phyloP scores from a whole-genome alignment of 2,113 vertebrate genomes.

The Sapayoa aenigma region DNA sequence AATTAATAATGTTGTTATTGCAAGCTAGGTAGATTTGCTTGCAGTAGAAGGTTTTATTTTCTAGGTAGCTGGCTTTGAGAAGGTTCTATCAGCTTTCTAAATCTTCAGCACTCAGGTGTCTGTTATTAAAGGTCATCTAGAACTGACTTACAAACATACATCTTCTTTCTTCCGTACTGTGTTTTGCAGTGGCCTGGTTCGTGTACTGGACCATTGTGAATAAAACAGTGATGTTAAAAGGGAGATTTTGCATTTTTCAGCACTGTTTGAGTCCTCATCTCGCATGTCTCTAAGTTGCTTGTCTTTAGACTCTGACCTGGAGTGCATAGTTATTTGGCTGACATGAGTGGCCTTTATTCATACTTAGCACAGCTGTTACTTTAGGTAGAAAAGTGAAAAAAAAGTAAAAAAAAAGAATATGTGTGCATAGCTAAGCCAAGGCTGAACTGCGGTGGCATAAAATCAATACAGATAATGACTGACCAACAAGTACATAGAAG shows the following conservation, averaged over 20 bases:
- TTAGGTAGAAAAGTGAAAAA: not conserved
- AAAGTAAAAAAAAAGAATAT: not conserved
- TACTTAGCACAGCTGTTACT: not conserved
- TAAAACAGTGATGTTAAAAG: not conserved
- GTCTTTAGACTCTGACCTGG: not conserved
- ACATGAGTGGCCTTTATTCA: not conserved
- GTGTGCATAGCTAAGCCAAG: not conserved
- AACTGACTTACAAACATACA: not conserved
- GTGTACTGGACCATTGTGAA: not conserved
- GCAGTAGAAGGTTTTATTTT: not conserved
- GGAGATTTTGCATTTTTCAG: not conserved
- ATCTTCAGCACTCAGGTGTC: not conserved
- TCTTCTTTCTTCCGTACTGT: not conserved
- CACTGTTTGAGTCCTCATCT: not conserved
- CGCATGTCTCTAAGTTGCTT: fast-evolving
- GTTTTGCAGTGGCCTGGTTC: not conserved
- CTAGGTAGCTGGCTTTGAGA: not conserved
- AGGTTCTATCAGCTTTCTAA: not conserved
- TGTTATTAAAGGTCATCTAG: not conserved
- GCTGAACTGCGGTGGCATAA: not conserved
- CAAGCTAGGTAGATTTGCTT: not conserved
- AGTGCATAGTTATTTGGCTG: not conserved
- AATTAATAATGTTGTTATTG: not conserved
- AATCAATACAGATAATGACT: not conserved
- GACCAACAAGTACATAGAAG: not conserved